These are phyloP conservation scores for Agrenia bidenticulata DNA, from an alignment of 2,888 invertebrate species.

Conservation along the genomic window DNA sequence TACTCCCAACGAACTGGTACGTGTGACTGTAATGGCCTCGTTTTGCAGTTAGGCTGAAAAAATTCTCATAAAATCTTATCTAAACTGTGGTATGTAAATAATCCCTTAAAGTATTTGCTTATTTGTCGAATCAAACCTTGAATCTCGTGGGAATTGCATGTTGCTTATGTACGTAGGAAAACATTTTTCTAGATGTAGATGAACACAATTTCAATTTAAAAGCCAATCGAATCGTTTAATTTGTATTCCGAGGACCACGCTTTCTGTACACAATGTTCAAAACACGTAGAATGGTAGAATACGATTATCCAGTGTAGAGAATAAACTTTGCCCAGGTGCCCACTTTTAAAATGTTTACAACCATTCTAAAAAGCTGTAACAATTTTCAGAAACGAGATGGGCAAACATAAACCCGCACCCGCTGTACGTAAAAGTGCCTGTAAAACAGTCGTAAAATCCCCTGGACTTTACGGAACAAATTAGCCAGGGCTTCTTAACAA, in stretches of 20 bases:
- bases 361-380: background rate
- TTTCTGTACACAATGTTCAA: too few species aligned
- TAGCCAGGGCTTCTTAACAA: background rate
- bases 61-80: background rate
- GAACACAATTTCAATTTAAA: too few species aligned
- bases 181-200: too few species aligned
- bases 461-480: background rate
- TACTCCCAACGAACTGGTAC: background rate
- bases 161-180: background rate
- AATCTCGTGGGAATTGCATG: background rate
- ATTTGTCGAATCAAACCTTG: background rate
- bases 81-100: background rate
- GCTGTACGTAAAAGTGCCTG: background rate
- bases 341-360: background rate
- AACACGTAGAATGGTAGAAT: background rate
- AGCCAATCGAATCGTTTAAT: too few species aligned
- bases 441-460: slow-evolving; percentile 3
- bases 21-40: slow-evolving; percentile 10
- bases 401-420: background rate
- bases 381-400: background rate
- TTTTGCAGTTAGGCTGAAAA: background rate
- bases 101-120: background rate
- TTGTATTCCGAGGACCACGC: background rate
- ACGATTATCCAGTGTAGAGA: too few species aligned
- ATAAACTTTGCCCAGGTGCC: slow-evolving; percentile 13